phyloP scores from a whole-genome alignment of 1,140 invertebrate species.

The Lasioglossum albipes region DNA sequence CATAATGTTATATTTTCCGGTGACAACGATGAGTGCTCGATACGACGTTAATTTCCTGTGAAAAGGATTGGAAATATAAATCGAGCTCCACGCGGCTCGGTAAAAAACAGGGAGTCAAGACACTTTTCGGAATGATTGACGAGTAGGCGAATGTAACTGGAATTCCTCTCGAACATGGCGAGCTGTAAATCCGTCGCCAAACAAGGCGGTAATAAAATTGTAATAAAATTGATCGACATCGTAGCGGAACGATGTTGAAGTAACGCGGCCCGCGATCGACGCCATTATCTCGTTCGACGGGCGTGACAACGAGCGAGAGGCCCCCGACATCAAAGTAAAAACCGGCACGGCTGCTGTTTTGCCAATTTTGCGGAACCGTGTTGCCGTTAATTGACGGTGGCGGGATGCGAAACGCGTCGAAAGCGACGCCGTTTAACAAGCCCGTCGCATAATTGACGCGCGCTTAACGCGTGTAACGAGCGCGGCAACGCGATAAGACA shows the following conservation, averaged over 20 bases:
- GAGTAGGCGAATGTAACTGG: too few species aligned
- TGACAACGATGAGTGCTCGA: too few species aligned
- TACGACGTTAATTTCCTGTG: too few species aligned
- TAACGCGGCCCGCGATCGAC: not conserved
- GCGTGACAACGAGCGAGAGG: not conserved
- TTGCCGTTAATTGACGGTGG: not conserved
- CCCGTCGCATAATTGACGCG: slow-evolving; percentile 22
- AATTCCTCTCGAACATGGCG: too few species aligned
- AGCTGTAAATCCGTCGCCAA: not conserved
- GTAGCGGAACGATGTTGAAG: too few species aligned
- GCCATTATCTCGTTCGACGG: slow-evolving; percentile 18
- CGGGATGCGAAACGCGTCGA: not conserved
- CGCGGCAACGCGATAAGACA: slow-evolving; percentile 26
- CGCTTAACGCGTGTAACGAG: slow-evolving; percentile 32
- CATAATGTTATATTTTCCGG: too few species aligned
- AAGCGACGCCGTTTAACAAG: slow-evolving; percentile 29
- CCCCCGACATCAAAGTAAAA: not conserved
- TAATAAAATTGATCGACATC: too few species aligned
- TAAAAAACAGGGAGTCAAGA: too few species aligned
- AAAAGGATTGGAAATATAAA: too few species aligned
- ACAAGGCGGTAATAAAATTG: not conserved
- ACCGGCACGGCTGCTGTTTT: not conserved
- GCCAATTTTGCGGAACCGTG: not conserved
- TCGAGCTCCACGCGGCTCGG: too few species aligned
- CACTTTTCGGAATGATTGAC: too few species aligned